Conservation (phyloP, 2,113 vertebrate species). For the Dicaeum eximium region DNA sequence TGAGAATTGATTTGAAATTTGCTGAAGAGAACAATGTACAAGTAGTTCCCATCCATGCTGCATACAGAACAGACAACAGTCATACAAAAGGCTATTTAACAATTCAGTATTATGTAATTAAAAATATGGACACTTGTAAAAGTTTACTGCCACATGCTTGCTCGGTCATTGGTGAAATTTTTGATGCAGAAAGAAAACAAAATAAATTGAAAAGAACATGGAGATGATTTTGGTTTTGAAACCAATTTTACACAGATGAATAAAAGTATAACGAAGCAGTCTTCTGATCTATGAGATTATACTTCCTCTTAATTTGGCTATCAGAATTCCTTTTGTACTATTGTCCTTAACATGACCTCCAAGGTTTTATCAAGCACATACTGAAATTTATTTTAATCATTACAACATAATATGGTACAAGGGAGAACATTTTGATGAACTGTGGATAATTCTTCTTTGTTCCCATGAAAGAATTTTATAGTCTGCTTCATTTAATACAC, state of each 20-base stretch:
- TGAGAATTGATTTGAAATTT: neutral
- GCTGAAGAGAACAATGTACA: neutral
- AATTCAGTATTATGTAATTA: neutral
- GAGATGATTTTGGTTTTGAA: neutral
- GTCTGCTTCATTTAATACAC: slow-evolving; percentile 32
- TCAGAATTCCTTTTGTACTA: neutral
- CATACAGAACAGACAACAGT: neutral
- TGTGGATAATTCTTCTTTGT: slow-evolving; percentile 5
- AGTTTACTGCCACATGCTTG: neutral
- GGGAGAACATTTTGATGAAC: slow-evolving; percentile 13
- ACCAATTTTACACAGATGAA: neutral
- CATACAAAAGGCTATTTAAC: neutral
- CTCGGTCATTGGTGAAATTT: neutral
- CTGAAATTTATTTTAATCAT: slow-evolving; percentile 24
- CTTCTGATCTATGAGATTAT: neutral
- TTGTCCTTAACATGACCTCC: neutral
- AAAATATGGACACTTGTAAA: neutral
- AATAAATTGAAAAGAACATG: neutral
- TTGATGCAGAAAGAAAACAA: neutral
- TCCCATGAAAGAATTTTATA: neutral
- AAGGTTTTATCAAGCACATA: neutral
- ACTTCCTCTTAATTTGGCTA: neutral
- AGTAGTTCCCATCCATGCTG: neutral
- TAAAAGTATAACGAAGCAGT: neutral
- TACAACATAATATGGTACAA: neutral